Base-by-base conservation (phyloP, 2,797 vertebrate genomes). In the Sandelia bainsii region DNA sequence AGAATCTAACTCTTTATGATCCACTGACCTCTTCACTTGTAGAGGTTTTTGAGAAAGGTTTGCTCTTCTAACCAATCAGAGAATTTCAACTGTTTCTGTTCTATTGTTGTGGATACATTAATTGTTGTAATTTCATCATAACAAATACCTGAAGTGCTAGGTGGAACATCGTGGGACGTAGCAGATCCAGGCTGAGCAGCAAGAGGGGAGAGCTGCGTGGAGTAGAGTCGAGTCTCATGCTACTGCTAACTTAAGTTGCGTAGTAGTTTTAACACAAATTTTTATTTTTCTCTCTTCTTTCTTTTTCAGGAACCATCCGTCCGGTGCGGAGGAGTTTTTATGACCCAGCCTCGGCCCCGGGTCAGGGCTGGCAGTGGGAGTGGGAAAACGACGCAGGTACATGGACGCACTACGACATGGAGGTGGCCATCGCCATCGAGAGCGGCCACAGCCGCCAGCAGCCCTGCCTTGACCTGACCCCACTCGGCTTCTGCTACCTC, bases 291-390 rank as follows among this genome's bases (percentile, higher is more conserved):
- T 17, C 34, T 22, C 10, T 14, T 8, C 32, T 20, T 19, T 61
- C 29, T 40, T 45, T 27, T 39, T 25, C 58, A 99, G 98, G 98
- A 75, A 98, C 96, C 40, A 95, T 99, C 81, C 96, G 96, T 45
- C 97, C 98, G 0, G 98, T 99, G 70, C 95, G 98, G 14, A 95
- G 96, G 76, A 97, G 94, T 85, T 97, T 96, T 87, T 99, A 98
- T 0, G 96, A 98, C 54, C 95, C 96, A 0, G 83, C 93, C 1
- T 97, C 97, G 0, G 98, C 97, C 0, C 97, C 97, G 0, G 97
- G 96, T 59, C 96, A 97, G 80, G 97, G 98, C 27, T 96, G 96
- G 52, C 95, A 97, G 67, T 99, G 98, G 98, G 98, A 99, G 86
- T 98, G 97, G 96, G 97, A 99, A 81, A 97, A 96, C 0, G 96